phyloP scores from a whole-genome alignment of 2,888 invertebrate genomes.

The Rotaria socialis region DNA sequence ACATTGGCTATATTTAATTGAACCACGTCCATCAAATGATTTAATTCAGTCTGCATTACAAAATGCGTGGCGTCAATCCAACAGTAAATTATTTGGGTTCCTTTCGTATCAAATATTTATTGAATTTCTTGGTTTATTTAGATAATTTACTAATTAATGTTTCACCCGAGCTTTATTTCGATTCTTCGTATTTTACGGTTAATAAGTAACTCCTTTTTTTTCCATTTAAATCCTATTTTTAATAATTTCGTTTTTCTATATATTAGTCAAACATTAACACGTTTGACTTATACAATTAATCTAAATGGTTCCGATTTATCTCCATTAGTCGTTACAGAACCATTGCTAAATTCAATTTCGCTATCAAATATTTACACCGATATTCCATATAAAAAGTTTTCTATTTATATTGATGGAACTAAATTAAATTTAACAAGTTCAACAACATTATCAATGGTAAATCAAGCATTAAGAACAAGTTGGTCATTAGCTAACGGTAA shows the following conservation, averaged over 20 bases:
- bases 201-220: background rate
- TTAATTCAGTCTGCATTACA: constrained; percentile 9
- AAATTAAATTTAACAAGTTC: background rate
- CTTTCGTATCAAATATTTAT: no score
- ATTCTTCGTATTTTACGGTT: background rate
- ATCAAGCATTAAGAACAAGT: constrained; percentile 32
- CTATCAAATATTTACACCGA: background rate
- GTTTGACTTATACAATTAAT: background rate
- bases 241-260: background rate
- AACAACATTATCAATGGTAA: background rate
- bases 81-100: background rate
- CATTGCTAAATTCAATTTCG: background rate
- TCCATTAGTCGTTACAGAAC: background rate
- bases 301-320: background rate
- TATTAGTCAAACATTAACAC: constrained; percentile 6
- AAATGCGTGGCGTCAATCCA: constrained; percentile 22
- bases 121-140: background rate
- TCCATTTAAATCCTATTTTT: background rate
- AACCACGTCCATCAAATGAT: constrained; percentile 14
- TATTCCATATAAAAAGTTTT: background rate
- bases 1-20: background rate
- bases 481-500: constrained; percentile 23
- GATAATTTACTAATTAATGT: background rate
- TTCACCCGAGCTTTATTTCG: background rate
- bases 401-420: background rate